Base-by-base conservation (phyloP, 2,797 vertebrate genomes). In the Momotus momota region DNA sequence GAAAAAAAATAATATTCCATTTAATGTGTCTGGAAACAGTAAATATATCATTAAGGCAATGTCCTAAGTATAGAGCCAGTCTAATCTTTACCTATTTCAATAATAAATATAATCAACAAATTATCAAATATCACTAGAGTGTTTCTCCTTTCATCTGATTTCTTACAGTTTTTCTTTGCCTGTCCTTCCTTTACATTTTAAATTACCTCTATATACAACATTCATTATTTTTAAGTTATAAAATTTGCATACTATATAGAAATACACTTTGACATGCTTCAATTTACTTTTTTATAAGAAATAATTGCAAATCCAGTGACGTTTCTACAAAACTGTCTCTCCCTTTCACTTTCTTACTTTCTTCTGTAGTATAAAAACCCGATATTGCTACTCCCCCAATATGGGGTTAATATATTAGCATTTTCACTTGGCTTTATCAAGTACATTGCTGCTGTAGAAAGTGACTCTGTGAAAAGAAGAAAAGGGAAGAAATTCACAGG, bases 1-100 rank as follows among this genome's bases (percentile, higher is more conserved):
- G 4, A 10, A 29, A 1, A 12, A 26, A 9, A 20, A 16, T 4
- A 31, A 43, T 0, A 16, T 12, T 25, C 2, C 8, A 33, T 60
- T 67, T 71, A 13, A 52, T 46, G 7, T 23, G 2, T 18, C 23
- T 85, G 20, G 23, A 78, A 88, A 66, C 3, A 12, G 7, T 43
- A 60, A 2, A 12, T 27, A 23, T 31, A 74, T 67, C 7, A 26
- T 66, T 54, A 48, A 81, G 33, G 2, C 3, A 52, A 10, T 40
- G 2, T 25, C 3, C 2, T 23, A 33, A 54, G 6, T 29, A 65
- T 11, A 41, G 4, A 65, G 3, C 2, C 18, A 86, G 16, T 33
- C 4, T 67, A 54, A 58, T 75, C 12, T 61, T 85, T 43, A 54
- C 10, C 48, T 5, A 46, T 69, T 80, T 43, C 46, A 77, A 41